These are phyloP conservation scores for Oxystoma pomonae DNA, from an alignment of 2,888 invertebrate species.

Conservation along the genomic window DNA sequence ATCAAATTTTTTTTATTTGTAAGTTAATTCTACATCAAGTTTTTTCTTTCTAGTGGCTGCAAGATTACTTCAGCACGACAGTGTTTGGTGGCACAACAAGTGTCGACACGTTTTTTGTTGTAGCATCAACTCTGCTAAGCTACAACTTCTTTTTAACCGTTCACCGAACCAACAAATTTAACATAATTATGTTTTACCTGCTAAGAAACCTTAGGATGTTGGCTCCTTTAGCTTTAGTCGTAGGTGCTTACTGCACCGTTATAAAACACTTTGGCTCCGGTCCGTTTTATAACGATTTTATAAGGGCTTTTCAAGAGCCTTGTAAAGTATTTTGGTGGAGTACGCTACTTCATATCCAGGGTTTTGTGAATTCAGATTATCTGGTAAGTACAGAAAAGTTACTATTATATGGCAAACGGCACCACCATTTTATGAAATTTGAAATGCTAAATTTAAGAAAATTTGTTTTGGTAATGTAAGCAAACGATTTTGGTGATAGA, in stretches of 20 bases:
- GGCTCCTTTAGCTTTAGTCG: slow-evolving; percentile 46
- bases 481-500: no score
- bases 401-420: no score
- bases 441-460: no score
- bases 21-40: no score
- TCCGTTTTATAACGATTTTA: slow-evolving; percentile 43
- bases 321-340: slow-evolving; percentile 46
- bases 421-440: no score
- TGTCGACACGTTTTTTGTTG: slow-evolving; percentile 61
- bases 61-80: slow-evolving; percentile 31
- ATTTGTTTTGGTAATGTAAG: no score
- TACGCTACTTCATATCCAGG: slow-evolving; percentile 43
- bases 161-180: slow-evolving; percentile 37
- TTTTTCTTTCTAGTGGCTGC: slow-evolving; percentile 43
- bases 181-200: slow-evolving; percentile 43
- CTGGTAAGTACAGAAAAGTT: slow-evolving; percentile 29
- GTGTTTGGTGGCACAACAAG: slow-evolving; percentile 50
- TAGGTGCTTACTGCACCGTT: slow-evolving; percentile 46
- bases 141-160: slow-evolving; percentile 43
- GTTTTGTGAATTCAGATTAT: slow-evolving; percentile 34
- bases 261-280: slow-evolving; percentile 47
- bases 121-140: slow-evolving; percentile 56
- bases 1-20: slow-evolving; percentile 5
- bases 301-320: slow-evolving; percentile 15
- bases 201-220: slow-evolving; percentile 50